A percentile compares a stretch with the other conserved stretches of the same genome.
These are phyloP conservation scores for Microhierax caerulescens DNA, from an alignment of 2,797 vertebrate genomes.

Conservation along the genomic window DNA sequence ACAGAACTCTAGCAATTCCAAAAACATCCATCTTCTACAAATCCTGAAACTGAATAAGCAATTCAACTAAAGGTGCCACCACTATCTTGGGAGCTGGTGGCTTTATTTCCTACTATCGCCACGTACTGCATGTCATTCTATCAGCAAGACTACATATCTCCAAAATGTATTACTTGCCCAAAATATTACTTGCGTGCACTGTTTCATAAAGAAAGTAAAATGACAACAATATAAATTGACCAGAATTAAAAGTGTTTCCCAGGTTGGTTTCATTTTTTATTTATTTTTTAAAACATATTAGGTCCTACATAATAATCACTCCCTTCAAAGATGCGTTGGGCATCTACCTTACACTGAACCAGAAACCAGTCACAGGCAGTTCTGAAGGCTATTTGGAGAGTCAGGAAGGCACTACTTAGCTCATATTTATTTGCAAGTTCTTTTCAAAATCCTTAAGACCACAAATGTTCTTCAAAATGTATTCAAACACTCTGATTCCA, in stretches of 20 bases:
- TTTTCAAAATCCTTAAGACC: not conserved
- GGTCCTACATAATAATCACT: not conserved
- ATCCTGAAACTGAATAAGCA: not conserved
- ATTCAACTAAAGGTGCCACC: not conserved
- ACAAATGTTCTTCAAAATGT: not conserved
- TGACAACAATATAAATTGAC: not conserved
- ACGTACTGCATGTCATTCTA: not conserved
- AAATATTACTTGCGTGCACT: not conserved
- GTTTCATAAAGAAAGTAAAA: not conserved
- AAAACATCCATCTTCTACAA: not conserved
- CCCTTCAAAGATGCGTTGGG: not conserved
- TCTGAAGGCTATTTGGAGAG: not conserved
- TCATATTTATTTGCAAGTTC: not conserved
- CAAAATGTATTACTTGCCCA: not conserved
- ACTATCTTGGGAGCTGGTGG: not conserved
- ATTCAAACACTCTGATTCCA: not conserved
- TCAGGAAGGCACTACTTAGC: not conserved
- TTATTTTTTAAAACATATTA: not conserved
- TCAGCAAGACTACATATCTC: not conserved
- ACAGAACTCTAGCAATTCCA: not conserved
- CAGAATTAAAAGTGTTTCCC: not conserved
- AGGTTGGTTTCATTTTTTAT: accelerated
- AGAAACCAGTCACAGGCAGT: not conserved
- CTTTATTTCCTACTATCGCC: not conserved
- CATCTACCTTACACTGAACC: not conserved